Conservation (phyloP, 2,797 vertebrate genomes). For the Tinamus major region DNA sequence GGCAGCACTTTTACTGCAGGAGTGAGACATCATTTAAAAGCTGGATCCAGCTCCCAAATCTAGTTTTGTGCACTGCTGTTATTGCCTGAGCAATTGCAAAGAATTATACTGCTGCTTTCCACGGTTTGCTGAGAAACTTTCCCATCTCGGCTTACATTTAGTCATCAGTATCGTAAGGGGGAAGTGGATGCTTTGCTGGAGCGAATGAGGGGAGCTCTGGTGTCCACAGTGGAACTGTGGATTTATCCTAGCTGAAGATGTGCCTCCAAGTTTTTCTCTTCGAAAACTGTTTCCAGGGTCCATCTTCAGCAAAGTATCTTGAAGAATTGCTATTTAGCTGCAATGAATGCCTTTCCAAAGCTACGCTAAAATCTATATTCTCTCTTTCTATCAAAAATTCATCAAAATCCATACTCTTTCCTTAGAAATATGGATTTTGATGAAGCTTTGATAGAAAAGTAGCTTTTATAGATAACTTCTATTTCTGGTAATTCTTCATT, state of each 20-base stretch:
- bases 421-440: not conserved
- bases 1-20: slow-evolving; percentile 22
- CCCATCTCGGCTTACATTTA: not conserved
- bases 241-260: not conserved
- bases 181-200: not conserved
- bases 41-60: not conserved
- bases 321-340: not conserved
- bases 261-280: not conserved
- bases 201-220: fast-evolving
- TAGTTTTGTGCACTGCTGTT: not conserved
- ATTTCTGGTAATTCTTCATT: not conserved
- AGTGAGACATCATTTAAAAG: slow-evolving; percentile 5
- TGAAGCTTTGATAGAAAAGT: too few relatives aligned
- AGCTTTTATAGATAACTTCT: not conserved
- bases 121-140: not conserved
- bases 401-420: not conserved
- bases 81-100: not conserved
- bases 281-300: not conserved
- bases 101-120: not conserved
- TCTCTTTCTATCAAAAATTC: not conserved
- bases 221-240: not conserved
- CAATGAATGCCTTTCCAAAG: not conserved
- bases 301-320: not conserved
- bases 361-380: not conserved
- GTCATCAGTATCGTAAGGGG: not conserved